Conservation (phyloP, 1,140 invertebrate genomes). For the Drosophila tsacasi region DNA sequence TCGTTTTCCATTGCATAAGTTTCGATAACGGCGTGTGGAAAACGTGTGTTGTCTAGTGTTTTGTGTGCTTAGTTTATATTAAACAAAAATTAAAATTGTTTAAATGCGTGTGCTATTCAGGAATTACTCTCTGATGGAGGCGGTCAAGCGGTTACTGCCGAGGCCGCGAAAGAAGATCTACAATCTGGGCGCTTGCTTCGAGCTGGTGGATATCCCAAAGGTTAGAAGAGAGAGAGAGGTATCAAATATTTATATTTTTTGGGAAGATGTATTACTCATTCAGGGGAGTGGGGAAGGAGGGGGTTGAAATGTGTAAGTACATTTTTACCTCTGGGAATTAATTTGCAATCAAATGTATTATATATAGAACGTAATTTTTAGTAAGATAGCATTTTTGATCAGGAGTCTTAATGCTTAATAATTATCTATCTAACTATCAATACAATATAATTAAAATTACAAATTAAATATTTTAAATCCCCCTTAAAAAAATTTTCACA, state of each 20-base stretch:
- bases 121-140: slow-evolving; percentile 40
- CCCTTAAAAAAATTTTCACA: background rate
- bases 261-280: background rate
- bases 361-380: background rate
- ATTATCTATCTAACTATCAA: too few relatives aligned
- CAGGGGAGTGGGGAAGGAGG: background rate
- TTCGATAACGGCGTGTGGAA: slow-evolving; percentile 58
- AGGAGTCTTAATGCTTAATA: too few relatives aligned
- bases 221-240: slow-evolving; percentile 39
- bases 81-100: slow-evolving; percentile 29
- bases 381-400: too few relatives aligned
- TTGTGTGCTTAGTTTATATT: slow-evolving; percentile 50
- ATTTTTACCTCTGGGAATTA: background rate
- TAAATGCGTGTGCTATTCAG: slow-evolving; percentile 54
- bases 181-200: slow-evolving; percentile 70
- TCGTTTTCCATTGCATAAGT: slow-evolving; percentile 69
- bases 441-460: too few relatives aligned
- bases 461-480: too few relatives aligned
- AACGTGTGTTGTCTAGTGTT: slow-evolving; percentile 49
- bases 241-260: background rate
- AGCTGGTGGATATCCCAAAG: slow-evolving; percentile 59
- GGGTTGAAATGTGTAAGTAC: background rate
- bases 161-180: slow-evolving; percentile 62
- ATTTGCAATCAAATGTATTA: background rate
- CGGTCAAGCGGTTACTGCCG: slow-evolving; percentile 50